Evolutionary conservation across 64 coral and sea anemone species (phyloP).

Genomic region (Montipora efflorescens): DNA sequence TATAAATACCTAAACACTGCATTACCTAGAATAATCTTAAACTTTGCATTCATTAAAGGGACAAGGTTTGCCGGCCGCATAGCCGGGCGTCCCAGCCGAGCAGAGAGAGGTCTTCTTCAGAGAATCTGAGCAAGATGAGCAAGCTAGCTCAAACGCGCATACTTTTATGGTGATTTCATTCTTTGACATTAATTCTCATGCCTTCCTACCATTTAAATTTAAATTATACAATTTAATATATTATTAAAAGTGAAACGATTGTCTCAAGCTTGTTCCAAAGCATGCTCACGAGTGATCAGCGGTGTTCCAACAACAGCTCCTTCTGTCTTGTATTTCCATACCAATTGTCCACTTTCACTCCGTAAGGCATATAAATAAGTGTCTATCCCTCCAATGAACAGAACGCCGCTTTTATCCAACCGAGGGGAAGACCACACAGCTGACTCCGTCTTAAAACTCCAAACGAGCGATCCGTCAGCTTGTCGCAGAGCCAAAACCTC

Average conservation of each 20-base stretch:
- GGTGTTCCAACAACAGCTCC: slow-evolving; percentile 90
- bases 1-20: too few relatives aligned
- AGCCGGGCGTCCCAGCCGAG: too few relatives aligned
- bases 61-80: too few relatives aligned
- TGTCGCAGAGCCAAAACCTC: slow-evolving; percentile 83
- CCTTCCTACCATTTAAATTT: too few relatives aligned
- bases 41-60: too few relatives aligned
- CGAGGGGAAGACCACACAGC: slow-evolving; percentile 67
- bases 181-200: too few relatives aligned
- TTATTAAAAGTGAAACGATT: not conserved
- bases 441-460: slow-evolving; percentile 84
- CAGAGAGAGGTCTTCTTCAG: too few relatives aligned
- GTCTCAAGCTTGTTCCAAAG: slow-evolving; percentile 24
- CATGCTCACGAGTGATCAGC: slow-evolving; percentile 73
- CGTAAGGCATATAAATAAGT: slow-evolving; percentile 83
- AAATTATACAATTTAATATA: too few relatives aligned
- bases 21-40: too few relatives aligned
- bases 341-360: slow-evolving; percentile 65
- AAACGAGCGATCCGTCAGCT: slow-evolving; percentile 66
- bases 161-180: too few relatives aligned
- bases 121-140: too few relatives aligned
- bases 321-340: slow-evolving; percentile 93
- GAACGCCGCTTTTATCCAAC: slow-evolving; percentile 42
- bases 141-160: too few relatives aligned
- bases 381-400: slow-evolving; percentile 81